Conservation (phyloP, 2,113 vertebrate genomes). For the Empidonax traillii region DNA sequence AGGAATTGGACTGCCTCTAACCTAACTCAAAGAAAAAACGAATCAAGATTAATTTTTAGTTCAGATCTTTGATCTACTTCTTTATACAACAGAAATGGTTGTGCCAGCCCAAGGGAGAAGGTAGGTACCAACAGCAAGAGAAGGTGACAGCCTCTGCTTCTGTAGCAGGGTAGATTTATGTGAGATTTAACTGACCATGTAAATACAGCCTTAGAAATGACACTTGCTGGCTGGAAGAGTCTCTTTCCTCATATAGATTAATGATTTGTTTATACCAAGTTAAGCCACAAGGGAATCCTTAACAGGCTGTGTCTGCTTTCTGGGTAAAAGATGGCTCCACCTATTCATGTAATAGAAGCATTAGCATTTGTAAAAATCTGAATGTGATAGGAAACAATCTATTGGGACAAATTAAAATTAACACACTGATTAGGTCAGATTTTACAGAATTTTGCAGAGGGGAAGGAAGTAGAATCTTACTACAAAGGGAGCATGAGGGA, state of each 20-base stretch:
- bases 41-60: not conserved
- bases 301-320: not conserved
- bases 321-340: not conserved
- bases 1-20: not conserved
- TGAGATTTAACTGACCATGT: not conserved
- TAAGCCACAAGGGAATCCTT: constrained; percentile 1
- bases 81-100: not conserved
- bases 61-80: not conserved
- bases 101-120: not conserved
- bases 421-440: not conserved
- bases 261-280: constrained; percentile 19
- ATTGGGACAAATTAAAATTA: not conserved
- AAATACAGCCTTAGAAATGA: not conserved
- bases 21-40: not conserved
- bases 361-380: not conserved
- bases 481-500: not conserved
- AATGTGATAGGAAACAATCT: not conserved
- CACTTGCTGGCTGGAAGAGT: not conserved
- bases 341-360: not conserved
- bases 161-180: not conserved
- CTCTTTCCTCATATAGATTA: not conserved
- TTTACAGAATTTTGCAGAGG: not conserved
- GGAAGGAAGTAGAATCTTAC: not conserved
- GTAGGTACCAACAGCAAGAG: not conserved
- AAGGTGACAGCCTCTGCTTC: not conserved